phyloP scores from a whole-genome alignment of 2,113 vertebrate genomes.

The Psammodynastes pulverulentus region DNA sequence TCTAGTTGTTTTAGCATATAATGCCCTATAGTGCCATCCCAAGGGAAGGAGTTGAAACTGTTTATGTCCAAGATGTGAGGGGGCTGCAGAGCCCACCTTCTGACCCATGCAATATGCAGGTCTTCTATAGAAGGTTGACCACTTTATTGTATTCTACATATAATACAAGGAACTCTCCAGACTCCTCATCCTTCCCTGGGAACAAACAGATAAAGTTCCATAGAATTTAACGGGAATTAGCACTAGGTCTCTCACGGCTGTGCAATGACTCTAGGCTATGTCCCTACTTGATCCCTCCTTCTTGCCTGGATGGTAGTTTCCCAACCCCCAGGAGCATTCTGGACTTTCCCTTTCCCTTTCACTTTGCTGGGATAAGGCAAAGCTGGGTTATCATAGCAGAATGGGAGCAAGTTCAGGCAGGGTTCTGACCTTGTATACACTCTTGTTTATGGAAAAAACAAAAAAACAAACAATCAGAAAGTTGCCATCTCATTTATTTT shows the following conservation, averaged over 20 bases:
- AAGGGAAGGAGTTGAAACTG: not conserved
- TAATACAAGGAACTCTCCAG: not conserved
- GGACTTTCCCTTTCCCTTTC: not conserved
- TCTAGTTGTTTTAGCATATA: not conserved
- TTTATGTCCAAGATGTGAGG: not conserved
- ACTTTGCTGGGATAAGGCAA: not conserved
- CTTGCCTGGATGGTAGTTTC: not conserved
- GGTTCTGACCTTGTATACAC: not conserved
- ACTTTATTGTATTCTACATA: not conserved
- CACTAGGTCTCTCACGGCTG: not conserved
- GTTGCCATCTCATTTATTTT: conserved; percentile 30
- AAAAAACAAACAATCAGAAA: not conserved
- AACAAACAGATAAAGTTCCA: not conserved
- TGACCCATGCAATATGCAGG: not conserved
- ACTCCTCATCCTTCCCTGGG: not conserved
- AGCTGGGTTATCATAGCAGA: not conserved
- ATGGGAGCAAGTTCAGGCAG: not conserved
- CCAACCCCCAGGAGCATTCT: not conserved
- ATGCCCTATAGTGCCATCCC: not conserved
- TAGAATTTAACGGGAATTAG: not conserved
- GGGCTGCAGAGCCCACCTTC: not conserved
- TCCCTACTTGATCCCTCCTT: not conserved
- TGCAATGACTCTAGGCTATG: not conserved
- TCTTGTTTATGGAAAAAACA: not conserved
- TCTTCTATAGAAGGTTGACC: not conserved